phyloP scores from a whole-genome alignment of 2,888 invertebrate species.

The Vesta saturnalis region DNA sequence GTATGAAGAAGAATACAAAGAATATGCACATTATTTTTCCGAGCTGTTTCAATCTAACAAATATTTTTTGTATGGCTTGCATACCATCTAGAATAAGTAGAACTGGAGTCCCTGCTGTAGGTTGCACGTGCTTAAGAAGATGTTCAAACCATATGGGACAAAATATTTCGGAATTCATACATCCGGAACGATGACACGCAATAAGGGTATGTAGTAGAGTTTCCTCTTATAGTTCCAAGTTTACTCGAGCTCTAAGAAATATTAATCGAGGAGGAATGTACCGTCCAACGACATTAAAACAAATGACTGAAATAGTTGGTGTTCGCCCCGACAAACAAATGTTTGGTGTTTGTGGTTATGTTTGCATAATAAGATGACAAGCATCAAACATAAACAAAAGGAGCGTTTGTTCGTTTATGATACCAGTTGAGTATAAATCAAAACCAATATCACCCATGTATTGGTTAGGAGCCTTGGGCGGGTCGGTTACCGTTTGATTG shows the following conservation, averaged over 20 bases:
- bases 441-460: too few relatives aligned
- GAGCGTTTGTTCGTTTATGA: too few relatives aligned
- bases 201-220: background rate
- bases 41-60: background rate
- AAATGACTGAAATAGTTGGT: background rate
- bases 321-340: too few relatives aligned
- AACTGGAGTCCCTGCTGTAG: background rate
- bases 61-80: slow-evolving; percentile 13
- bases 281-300: background rate
- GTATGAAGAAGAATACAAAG: background rate
- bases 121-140: background rate
- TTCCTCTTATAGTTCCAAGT: slow-evolving; percentile 1
- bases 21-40: background rate
- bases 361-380: too few relatives aligned
- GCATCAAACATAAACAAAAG: too few relatives aligned
- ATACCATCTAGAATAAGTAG: background rate
- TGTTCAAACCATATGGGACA: slow-evolving; percentile 1
- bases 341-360: too few relatives aligned
- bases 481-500: too few relatives aligned
- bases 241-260: slow-evolving; percentile 3
- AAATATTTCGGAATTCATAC: slow-evolving; percentile 2
- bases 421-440: too few relatives aligned
- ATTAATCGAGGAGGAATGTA: background rate
- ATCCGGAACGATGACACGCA: slow-evolving; percentile 5
- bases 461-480: too few relatives aligned